Percentiles rank a stretch among this genome's conserved stretches.
These are phyloP conservation scores for Alloplasta piceator DNA, from an alignment of 2,888 invertebrate genomes.

Conservation along the genomic window DNA sequence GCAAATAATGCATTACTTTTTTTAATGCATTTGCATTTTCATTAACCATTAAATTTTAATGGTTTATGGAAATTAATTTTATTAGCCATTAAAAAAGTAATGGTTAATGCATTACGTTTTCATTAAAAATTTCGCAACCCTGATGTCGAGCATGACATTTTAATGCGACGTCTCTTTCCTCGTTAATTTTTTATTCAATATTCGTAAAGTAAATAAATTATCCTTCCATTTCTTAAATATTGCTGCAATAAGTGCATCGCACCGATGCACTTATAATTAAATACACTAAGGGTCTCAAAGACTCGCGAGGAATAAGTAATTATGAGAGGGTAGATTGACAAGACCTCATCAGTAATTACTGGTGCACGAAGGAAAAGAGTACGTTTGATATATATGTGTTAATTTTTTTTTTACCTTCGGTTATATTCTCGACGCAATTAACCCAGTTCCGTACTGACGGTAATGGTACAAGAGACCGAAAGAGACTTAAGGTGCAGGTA, in stretches of 20 bases:
- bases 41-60: no score
- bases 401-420: conserved; percentile 35
- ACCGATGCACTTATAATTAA: background rate
- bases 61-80: no score
- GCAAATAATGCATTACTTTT: no score
- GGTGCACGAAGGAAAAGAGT: conserved; percentile 35
- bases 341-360: conserved; percentile 51
- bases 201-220: no score
- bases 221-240: no score
- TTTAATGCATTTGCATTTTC: no score
- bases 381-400: conserved; percentile 15
- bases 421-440: conserved; percentile 65
- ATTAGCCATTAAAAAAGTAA: no score
- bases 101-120: no score
- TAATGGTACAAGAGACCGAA: conserved; percentile 50
- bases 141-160: no score
- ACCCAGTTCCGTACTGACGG: conserved; percentile 64
- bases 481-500: conserved; percentile 39
- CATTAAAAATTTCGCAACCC: no score
- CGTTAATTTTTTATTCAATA: no score
- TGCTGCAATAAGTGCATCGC: background rate
- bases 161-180: no score
- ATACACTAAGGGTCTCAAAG: background rate
- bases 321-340: conserved; percentile 35
- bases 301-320: conserved; percentile 38